phyloP scores from a whole-genome alignment of 1,140 invertebrate species.

The Whitmania pigra region DNA sequence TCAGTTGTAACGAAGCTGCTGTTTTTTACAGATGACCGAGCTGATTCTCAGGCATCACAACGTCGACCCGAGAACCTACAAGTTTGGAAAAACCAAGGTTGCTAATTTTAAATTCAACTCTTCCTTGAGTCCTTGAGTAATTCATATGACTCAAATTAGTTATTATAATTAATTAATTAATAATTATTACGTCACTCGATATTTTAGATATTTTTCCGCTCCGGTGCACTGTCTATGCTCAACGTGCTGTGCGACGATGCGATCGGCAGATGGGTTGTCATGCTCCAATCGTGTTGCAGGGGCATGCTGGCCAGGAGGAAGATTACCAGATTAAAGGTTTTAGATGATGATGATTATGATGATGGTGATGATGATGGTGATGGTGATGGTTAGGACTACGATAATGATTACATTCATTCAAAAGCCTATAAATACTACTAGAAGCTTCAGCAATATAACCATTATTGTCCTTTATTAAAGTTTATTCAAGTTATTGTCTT shows the following conservation, averaged over 20 bases:
- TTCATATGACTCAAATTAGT: too few relatives aligned
- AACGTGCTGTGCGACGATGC: conserved; percentile 76
- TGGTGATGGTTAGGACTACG: background rate
- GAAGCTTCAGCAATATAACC: background rate
- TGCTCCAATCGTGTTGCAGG: conserved; percentile 69
- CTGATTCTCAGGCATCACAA: background rate
- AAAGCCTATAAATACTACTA: too few relatives aligned
- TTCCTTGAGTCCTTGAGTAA: background rate
- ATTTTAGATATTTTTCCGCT: conserved; percentile 75
- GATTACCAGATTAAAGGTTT: conserved; percentile 62
- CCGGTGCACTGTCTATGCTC: conserved; percentile 69
- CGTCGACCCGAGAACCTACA: background rate
- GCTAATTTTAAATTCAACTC: background rate
- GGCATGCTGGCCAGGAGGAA: conserved; percentile 67
- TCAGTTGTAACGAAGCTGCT: too few relatives aligned
- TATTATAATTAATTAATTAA: too few relatives aligned
- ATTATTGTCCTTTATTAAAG: conserved; percentile 1
- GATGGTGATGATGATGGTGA: conserved; percentile 10
- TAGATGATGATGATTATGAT: conserved; percentile 1
- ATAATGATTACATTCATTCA: background rate
- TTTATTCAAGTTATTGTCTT: background rate
- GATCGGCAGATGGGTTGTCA: conserved; percentile 64
- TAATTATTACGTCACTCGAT: too few relatives aligned
- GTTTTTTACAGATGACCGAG: background rate
- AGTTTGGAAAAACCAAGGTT: conserved; percentile 3